Conservation (phyloP, 1,140 invertebrate species). For the Carcinoscorpius rotundicauda region DNA sequence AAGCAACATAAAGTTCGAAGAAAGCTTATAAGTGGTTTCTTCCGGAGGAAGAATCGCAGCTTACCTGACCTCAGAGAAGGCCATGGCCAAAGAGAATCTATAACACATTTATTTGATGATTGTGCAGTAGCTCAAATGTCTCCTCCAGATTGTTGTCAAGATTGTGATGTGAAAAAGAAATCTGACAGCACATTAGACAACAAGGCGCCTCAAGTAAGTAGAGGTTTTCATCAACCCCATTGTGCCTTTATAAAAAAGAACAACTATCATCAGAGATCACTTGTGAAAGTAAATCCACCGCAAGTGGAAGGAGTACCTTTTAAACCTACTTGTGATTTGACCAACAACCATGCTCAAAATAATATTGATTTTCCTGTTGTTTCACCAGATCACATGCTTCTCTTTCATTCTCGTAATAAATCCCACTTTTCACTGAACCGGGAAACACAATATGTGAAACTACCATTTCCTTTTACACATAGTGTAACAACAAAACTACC, state of each 20-base stretch:
- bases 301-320: neutral
- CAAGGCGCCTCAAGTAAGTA: neutral
- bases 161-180: no score
- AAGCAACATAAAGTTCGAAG: slow-evolving; percentile 82
- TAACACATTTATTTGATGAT: slow-evolving; percentile 18
- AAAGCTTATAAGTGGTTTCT: slow-evolving; percentile 79
- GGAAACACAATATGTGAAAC: neutral
- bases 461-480: neutral
- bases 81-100: slow-evolving; percentile 33
- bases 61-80: slow-evolving; percentile 75
- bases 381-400: neutral
- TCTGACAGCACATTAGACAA: no score
- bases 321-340: neutral
- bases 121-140: neutral
- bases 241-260: neutral
- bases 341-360: neutral
- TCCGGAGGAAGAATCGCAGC: slow-evolving; percentile 72
- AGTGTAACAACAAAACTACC: neutral
- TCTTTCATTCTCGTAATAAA: no score
- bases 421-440: no score
- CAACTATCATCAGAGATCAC: neutral
- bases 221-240: slow-evolving; percentile 1
- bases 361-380: neutral
- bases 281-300: neutral
- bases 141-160: no score